These are phyloP conservation scores for Hipparchia sbordonii DNA, from an alignment of 2,888 invertebrate species.

Conservation along the genomic window DNA sequence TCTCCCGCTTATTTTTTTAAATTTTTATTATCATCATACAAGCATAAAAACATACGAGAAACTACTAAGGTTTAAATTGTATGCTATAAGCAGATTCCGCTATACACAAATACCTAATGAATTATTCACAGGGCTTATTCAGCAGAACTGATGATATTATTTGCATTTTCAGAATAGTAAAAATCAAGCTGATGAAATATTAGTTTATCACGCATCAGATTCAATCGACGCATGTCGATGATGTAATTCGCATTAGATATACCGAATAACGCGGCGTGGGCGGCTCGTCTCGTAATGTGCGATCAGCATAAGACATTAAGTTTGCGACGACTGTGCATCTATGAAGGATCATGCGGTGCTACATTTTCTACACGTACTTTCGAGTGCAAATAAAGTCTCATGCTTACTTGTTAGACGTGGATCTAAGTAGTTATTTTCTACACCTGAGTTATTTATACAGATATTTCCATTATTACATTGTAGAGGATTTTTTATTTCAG, in stretches of 20 bases:
- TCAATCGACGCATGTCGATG: no score
- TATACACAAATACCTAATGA: no score
- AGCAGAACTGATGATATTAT: background rate
- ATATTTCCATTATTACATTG: slow-evolving; percentile 15
- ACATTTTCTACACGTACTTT: slow-evolving; percentile 52
- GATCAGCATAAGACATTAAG: background rate
- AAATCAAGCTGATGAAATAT: background rate
- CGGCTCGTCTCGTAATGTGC: background rate
- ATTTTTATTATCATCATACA: no score
- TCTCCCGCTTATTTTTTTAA: no score
- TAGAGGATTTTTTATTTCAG: background rate
- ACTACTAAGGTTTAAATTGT: no score
- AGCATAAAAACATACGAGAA: no score
- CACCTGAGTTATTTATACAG: background rate
- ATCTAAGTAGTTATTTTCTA: slow-evolving; percentile 11
- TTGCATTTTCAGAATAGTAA: no score
- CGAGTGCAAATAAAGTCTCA: slow-evolving; percentile 51
- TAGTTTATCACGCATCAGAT: background rate
- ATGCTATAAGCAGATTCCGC: no score
- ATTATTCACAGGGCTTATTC: no score
- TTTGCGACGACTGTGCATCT: slow-evolving; percentile 8
- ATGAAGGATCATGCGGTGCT: slow-evolving; percentile 64
- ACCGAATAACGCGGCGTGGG: background rate
- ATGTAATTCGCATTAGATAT: background rate
- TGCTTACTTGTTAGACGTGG: slow-evolving; percentile 39